Conservation (phyloP, 2,113 vertebrate genomes). For the Acinonyx jubatus region DNA sequence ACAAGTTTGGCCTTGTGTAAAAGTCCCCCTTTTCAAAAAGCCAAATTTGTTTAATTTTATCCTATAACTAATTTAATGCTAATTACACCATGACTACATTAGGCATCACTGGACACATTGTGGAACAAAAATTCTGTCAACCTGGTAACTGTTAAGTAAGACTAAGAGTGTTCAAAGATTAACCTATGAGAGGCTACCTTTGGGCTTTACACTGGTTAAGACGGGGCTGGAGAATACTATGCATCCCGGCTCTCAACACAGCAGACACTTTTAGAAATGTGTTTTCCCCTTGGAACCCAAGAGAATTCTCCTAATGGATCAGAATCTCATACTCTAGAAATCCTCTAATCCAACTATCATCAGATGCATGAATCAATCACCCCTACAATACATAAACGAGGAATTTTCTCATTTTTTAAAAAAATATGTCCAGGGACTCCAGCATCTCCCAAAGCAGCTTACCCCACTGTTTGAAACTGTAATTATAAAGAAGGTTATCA, state of each 20-base stretch:
- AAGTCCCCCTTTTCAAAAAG: slow-evolving; percentile 61
- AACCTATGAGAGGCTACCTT: slow-evolving; percentile 15
- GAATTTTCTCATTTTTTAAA: background rate
- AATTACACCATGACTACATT: slow-evolving; percentile 81
- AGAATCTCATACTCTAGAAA: background rate
- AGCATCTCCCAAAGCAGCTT: background rate
- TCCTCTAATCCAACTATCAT: background rate
- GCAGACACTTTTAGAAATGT: background rate
- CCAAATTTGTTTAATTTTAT: slow-evolving; percentile 76
- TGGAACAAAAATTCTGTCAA: slow-evolving; percentile 79
- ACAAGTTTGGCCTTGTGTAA: slow-evolving; percentile 70
- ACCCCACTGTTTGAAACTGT: background rate
- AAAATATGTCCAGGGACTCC: background rate
- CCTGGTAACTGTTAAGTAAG: slow-evolving; percentile 71
- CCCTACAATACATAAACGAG: background rate
- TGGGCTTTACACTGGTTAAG: accelerated
- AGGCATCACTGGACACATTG: slow-evolving; percentile 63
- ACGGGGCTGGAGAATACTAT: background rate
- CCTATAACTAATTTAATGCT: slow-evolving; percentile 80
- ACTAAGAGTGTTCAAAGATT: slow-evolving; percentile 28
- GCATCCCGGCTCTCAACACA: background rate
- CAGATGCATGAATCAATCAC: background rate
- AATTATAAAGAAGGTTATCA: background rate
- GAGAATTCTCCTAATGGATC: background rate
- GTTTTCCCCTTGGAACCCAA: background rate